phyloP scores from a whole-genome alignment of 2,113 vertebrate species.

The Melospiza georgiana region DNA sequence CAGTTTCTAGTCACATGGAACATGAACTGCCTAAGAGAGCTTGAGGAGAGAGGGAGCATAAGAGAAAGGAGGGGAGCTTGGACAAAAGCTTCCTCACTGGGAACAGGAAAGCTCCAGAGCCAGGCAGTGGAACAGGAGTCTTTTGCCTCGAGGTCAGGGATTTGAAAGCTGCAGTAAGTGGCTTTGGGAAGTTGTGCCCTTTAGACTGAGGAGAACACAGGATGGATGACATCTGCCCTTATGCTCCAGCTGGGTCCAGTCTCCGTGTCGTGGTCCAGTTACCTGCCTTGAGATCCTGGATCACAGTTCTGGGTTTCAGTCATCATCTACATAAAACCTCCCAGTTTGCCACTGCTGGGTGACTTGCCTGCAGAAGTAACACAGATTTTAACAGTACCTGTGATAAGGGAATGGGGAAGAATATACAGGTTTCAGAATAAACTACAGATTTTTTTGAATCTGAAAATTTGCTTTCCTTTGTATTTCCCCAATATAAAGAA shows the following conservation, averaged over 20 bases:
- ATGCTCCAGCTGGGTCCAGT: neutral
- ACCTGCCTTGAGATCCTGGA: neutral
- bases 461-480: neutral
- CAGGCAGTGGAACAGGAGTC: neutral
- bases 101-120: constrained; percentile 10
- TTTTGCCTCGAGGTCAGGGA: neutral
- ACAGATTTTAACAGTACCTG: neutral
- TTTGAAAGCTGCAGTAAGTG: neutral
- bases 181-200: neutral
- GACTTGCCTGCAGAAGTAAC: neutral
- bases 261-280: neutral
- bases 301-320: neutral
- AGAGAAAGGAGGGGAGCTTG: neutral
- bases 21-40: neutral
- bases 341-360: neutral
- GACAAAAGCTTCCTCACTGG: constrained; percentile 17
- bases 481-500: neutral
- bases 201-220: neutral
- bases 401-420: neutral
- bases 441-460: neutral
- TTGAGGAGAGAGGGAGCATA: neutral
- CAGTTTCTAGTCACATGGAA: constrained; percentile 57
- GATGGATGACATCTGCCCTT: neutral
- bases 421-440: neutral
- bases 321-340: neutral